Evolutionary conservation across 1,140 invertebrate species (phyloP).

Genomic region (Idris sp.): DNA sequence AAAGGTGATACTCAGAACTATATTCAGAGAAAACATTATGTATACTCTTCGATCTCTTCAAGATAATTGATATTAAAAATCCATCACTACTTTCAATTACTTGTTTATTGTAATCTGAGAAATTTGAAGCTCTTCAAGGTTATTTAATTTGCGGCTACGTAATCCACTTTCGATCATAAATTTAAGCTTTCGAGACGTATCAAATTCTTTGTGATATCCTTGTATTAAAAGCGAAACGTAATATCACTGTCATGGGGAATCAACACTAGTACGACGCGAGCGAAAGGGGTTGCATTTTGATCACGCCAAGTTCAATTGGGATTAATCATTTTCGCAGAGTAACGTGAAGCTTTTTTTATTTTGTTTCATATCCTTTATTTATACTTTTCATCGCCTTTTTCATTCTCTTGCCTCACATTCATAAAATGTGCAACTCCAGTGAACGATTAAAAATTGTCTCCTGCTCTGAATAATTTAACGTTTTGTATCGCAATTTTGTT

Average conservation of each 20-base stretch:
- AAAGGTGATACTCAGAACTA: conserved; percentile 47
- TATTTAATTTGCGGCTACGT: conserved; percentile 49
- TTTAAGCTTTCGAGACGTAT: conserved; percentile 36
- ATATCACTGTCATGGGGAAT: conserved; percentile 42
- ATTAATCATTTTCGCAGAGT: conserved; percentile 14
- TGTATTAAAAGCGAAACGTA: conserved; percentile 48
- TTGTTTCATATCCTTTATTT: conserved; percentile 3
- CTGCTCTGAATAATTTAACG: conserved; percentile 18
- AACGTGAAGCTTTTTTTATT: conserved; percentile 1
- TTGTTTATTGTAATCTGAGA: too few relatives aligned
- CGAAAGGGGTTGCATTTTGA: conserved; percentile 10
- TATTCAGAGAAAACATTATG: conserved; percentile 31
- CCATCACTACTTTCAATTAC: conserved; percentile 69
- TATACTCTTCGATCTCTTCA: conserved; percentile 14
- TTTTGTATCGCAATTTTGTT: conserved; percentile 22
- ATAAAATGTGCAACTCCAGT: conserved; percentile 8
- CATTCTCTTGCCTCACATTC: too few relatives aligned
- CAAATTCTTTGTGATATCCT: conserved; percentile 45
- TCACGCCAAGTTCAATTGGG: conserved; percentile 18
- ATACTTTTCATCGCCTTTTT: background rate
- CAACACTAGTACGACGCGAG: conserved; percentile 9
- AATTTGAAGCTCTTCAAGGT: conserved; percentile 21
- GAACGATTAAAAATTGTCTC: conserved; percentile 12
- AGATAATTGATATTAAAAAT: conserved; percentile 66
- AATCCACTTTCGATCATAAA: conserved; percentile 28